Evolutionary conservation across 2,888 invertebrate genomes (phyloP).

Genomic region (Rapana venosa): DNA sequence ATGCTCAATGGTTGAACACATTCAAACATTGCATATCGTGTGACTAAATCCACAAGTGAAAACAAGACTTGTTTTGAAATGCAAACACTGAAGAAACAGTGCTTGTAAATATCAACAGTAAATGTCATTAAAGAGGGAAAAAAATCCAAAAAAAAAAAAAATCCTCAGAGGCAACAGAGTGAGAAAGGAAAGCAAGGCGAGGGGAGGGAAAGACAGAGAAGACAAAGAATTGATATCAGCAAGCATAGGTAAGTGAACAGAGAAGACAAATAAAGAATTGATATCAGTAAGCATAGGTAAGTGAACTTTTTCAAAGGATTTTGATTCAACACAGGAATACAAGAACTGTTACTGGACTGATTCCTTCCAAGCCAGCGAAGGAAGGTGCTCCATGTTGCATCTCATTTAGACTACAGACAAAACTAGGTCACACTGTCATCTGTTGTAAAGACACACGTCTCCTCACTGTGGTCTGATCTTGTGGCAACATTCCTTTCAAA

Average conservation of each 20-base stretch:
- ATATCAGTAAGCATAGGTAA: neutral
- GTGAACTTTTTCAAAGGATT: neutral
- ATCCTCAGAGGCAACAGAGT: neutral
- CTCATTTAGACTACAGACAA: neutral
- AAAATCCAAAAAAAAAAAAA: neutral
- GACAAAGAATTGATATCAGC: neutral
- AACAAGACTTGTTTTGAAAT: neutral
- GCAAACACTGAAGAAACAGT: conserved; percentile 33
- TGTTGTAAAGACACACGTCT: neutral
- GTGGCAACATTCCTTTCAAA: neutral
- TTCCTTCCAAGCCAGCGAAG: neutral
- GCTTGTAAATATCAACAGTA: neutral
- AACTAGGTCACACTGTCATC: neutral
- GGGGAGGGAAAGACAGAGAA: neutral
- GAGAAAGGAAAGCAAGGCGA: neutral
- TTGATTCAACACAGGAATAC: conserved; percentile 3
- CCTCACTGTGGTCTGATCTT: conserved; percentile 1
- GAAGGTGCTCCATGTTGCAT: neutral
- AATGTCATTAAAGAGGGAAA: neutral
- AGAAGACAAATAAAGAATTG: neutral
- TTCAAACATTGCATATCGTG: conserved; percentile 28
- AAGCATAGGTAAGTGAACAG: neutral
- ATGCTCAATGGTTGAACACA: conserved; percentile 21
- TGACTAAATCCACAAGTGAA: neutral
- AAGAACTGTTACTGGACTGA: conserved; percentile 25